These are phyloP conservation scores for Plestiodon gilberti DNA, from an alignment of 2,113 vertebrate species.

Conservation along the genomic window DNA sequence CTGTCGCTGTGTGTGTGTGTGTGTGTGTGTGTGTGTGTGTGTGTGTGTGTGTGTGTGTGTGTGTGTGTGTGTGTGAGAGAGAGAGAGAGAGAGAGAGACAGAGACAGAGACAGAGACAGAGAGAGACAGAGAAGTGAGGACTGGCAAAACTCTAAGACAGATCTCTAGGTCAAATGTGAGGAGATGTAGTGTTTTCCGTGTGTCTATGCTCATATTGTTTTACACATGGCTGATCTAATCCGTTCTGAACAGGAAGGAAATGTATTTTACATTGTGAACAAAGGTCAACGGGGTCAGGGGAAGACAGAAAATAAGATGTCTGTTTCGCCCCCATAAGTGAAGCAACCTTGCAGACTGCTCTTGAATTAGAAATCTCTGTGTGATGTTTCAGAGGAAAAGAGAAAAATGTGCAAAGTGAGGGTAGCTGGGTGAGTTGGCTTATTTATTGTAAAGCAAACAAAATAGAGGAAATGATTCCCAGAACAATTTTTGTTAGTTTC, in stretches of 20 bases:
- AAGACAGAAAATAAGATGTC: slow-evolving; percentile 13
- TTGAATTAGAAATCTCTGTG: slow-evolving; percentile 16
- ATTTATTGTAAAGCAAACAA: neutral
- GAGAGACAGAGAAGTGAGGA: neutral
- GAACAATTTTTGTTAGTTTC: neutral
- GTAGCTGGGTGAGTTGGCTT: neutral
- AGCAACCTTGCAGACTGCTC: neutral
- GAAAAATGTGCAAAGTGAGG: neutral
- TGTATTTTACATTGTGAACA: slow-evolving; percentile 48
- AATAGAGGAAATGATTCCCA: neutral
- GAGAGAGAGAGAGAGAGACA: too few relatives aligned
- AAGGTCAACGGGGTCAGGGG: slow-evolving; percentile 52
- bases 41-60: too few relatives aligned
- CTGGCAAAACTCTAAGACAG: neutral
- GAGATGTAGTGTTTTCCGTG: slow-evolving; percentile 4
- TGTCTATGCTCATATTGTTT: neutral
- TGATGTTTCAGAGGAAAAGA: slow-evolving; percentile 23
- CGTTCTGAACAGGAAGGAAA: slow-evolving; percentile 67
- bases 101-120: too few relatives aligned
- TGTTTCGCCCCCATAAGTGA: slow-evolving; percentile 1
- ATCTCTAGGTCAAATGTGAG: neutral
- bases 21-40: too few relatives aligned
- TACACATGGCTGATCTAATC: slow-evolving; percentile 48
- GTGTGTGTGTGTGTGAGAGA: too few relatives aligned
- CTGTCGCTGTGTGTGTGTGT: too few relatives aligned